Evolutionary conservation across 2,113 vertebrate species (phyloP), one percentile per base, ranked within the genome.

Genomic region (Melanerpes aurifrons): DNA sequence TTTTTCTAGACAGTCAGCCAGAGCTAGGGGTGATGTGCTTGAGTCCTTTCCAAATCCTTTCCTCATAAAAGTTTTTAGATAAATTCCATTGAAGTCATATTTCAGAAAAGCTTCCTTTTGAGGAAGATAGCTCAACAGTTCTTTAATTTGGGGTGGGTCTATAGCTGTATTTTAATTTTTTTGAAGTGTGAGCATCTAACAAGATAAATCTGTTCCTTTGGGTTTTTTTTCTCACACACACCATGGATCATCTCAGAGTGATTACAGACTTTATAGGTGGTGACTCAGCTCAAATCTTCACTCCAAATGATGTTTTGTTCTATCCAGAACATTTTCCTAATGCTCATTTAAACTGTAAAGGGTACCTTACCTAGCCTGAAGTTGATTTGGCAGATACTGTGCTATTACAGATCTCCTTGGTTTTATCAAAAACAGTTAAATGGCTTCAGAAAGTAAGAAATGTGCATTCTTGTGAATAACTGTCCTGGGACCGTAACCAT

Each of bases 281-380:
- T 87, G 88, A 68, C 45, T 70, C 31, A 57, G 53, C 58, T 82
- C 26, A 25, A 47, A 16, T 18, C 20, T n/a, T 82, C 40, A 61
- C 31, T 88, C 76, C 31, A 70, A 82, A 74, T 86, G 82, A 43
- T 43, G 47, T 87, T 94, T 93, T 83, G 40, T 86, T 87, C 91
- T 32, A 21, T 89, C 88, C 31, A 58, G 54, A 75, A 66, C 25
- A 72, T 89, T 86, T 90, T 86, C 54, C 48, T 83, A n/a, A 64
- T 48, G 43, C 35, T 93, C 31, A 25, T 70, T 86, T 87, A 31
- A 68, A 57, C 47, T 67, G 24, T 57, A 35, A 72, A 59, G n/a
- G 9, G 12, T 80, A 35, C 37, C 37, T 26, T 82, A 70, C 26
- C 8, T 64, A 25, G 18, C 54, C 37, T 13, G 28, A 73, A 56